Conservation (phyloP, 1,140 invertebrate genomes). For the Caenorhabditis brenneri region DNA sequence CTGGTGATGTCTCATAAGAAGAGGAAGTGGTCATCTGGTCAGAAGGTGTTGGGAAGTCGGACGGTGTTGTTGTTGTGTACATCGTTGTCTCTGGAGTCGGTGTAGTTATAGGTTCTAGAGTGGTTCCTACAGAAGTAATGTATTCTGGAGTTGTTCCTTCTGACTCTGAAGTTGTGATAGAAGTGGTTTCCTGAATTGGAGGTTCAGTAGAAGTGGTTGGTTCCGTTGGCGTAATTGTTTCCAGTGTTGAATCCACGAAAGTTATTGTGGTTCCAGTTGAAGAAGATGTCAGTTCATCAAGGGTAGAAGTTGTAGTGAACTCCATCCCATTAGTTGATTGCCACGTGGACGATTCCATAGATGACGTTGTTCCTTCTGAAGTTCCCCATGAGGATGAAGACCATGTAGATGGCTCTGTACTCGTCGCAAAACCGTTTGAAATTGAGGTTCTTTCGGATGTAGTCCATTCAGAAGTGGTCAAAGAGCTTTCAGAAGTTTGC, state of each 20-base stretch:
- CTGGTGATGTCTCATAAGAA: too few relatives aligned
- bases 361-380: background rate
- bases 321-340: background rate
- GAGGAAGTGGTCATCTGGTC: background rate
- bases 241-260: background rate
- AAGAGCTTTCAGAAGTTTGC: background rate
- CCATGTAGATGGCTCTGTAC: background rate
- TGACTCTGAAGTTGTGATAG: background rate
- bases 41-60: background rate
- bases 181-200: background rate
- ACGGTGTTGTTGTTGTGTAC: background rate
- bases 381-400: background rate
- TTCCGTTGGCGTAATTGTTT: background rate
- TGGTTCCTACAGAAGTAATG: background rate
- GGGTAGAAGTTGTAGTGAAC: background rate
- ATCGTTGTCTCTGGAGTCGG: too few relatives aligned
- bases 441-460: background rate
- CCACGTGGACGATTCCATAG: background rate
- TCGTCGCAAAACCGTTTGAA: background rate
- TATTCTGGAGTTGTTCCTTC: background rate
- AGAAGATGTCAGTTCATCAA: background rate
- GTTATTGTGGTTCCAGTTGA: background rate
- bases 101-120: background rate
- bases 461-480: background rate
- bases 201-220: background rate